Percentiles rank a stretch among this genome's conserved stretches.
Evolutionary conservation across 2,113 vertebrate species (phyloP).

Genomic region (Isichthys henryi): DNA sequence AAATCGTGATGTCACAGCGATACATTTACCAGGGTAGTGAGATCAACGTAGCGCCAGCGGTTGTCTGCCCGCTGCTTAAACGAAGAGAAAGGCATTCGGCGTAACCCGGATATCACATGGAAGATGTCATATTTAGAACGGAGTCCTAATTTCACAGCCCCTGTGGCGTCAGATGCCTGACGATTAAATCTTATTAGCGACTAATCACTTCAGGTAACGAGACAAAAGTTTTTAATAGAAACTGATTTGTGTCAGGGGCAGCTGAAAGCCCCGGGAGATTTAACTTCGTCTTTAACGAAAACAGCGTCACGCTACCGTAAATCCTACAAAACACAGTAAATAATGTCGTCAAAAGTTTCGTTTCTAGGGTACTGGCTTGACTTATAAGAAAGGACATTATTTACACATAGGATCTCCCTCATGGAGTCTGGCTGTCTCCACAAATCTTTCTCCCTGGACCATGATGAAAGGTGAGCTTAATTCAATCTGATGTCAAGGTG

Average conservation of each 20-base stretch:
- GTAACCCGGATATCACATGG: neutral
- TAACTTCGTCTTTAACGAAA: neutral
- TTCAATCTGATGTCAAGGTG: neutral
- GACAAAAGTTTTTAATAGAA: slow-evolving; percentile 17
- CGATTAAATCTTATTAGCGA: slow-evolving; percentile 15
- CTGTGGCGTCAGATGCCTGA: neutral
- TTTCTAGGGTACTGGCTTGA: neutral
- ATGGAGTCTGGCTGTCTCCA: slow-evolving; percentile 2
- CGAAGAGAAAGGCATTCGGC: neutral
- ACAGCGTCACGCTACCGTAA: neutral
- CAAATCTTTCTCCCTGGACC: neutral
- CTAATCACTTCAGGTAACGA: slow-evolving; percentile 9
- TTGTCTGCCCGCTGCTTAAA: neutral
- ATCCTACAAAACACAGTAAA: slow-evolving; percentile 6
- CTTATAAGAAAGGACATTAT: neutral
- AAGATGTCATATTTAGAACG: slow-evolving; percentile 5
- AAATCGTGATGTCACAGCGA: neutral
- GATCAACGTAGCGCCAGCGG: neutral
- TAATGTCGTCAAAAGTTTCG: neutral
- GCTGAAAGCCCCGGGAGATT: neutral
- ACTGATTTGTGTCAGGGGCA: neutral
- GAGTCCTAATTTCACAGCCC: slow-evolving; percentile 11
- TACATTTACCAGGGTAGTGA: neutral
- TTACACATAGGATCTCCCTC: neutral
- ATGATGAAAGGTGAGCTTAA: neutral